Conservation (phyloP, 2,888 invertebrate genomes). For the Acanthosepion esculentum region DNA sequence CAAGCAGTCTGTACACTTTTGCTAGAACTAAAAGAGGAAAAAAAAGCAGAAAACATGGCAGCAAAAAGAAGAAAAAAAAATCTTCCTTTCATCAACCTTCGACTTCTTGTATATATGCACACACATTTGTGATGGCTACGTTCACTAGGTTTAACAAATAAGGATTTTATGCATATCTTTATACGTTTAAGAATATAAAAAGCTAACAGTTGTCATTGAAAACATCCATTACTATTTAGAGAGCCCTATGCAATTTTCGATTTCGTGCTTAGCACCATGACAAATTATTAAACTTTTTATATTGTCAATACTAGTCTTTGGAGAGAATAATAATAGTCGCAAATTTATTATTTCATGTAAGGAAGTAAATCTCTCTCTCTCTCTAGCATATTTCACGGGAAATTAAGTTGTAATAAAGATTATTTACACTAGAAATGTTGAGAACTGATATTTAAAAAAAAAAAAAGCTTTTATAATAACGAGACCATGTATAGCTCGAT, state of each 20-base stretch:
- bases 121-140: not conserved
- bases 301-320: not conserved
- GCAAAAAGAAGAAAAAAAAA: not conserved
- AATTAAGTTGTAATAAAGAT: not conserved
- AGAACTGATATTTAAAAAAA: too few species aligned
- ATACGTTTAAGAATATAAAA: not conserved
- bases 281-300: not conserved
- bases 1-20: not conserved
- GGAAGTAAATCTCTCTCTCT: not conserved
- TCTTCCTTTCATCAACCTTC: not conserved
- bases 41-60: not conserved
- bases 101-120: not conserved
- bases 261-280: not conserved
- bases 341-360: not conserved
- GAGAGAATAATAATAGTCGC: not conserved
- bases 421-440: too few species aligned
- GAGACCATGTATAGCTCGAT: too few species aligned
- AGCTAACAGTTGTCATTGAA: not conserved
- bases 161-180: not conserved
- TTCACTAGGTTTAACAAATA: not conserved
- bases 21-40: not conserved
- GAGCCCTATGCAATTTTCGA: not conserved
- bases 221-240: not conserved
- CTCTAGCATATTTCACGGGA: not conserved
- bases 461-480: too few species aligned